Evolutionary conservation across 2,797 vertebrate species (phyloP), one percentile per base, ranked within the genome.

Genomic region (Siniperca obscura): DNA sequence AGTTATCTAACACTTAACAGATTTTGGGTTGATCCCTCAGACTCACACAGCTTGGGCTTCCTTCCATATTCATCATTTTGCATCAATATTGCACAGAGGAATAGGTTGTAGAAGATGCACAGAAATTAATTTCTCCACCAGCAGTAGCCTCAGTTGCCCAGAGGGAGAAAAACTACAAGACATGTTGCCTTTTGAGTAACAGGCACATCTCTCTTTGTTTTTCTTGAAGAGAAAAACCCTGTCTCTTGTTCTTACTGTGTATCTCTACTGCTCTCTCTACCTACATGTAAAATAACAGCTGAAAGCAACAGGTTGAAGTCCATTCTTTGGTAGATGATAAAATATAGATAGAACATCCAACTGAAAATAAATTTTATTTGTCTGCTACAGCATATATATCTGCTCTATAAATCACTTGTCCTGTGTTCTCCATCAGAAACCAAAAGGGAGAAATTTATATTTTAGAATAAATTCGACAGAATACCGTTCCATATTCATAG

Each of bases 281-380:
- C 27, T 42, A 44, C 53, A 44, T 50, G 67, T 36, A 16, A 70
- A 71, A 71, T 36, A 55, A 61, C 61, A 75, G 38, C 66, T 71
- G 67, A 82, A 56, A 70, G 74, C 79, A n/a, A 75, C 77, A 81
- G 40, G 65, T 21, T 57, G 42, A 66, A 34, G 21, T 52, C 42
- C 11, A 1, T 22, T 61, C 25, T 50, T 16, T 60, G 0, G 59
- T 22, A 30, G 7, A 64, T 53, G 36, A 13, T 34, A 53, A 61
- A 69, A 76, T 46, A n/a, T 16, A 16, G 42, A 44, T 11, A 36
- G 16, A 74, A 65, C 7, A 75, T 40, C 36, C 16, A 34, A n/a
- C 2, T 4, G 2, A 38, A 53, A 8, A 25, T 14, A 14, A 27
- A 44, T 27, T 56, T 52, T 10, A 6, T 62, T 25, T 52, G 44